Evolutionary conservation across 1,140 invertebrate species (phyloP).

Genomic region (Campoletis sonorensis): DNA sequence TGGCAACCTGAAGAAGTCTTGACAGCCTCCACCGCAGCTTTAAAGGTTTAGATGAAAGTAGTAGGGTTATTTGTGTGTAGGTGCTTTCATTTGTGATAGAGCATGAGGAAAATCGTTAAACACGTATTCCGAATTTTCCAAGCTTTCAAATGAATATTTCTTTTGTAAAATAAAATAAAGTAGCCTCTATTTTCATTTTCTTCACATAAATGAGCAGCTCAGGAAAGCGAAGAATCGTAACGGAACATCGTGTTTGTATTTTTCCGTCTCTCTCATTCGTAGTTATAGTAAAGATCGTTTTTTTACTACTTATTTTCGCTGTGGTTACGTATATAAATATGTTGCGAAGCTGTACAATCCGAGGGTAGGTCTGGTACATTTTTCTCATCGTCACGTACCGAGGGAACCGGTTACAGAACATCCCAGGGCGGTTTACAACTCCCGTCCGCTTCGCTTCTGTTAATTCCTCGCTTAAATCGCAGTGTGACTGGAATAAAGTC

Average conservation of each 20-base stretch:
- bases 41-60: too few relatives aligned
- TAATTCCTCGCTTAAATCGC: slow-evolving; percentile 49
- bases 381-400: slow-evolving; percentile 45
- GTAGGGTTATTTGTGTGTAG: too few relatives aligned
- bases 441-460: slow-evolving; percentile 20
- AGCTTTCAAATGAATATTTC: neutral
- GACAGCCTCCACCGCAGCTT: neutral
- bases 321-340: neutral
- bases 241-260: neutral
- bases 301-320: neutral
- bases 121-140: neutral
- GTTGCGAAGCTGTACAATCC: neutral
- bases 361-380: slow-evolving; percentile 21
- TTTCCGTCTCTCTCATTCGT: neutral
- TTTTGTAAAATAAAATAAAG: neutral
- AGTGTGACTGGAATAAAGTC: slow-evolving; percentile 47
- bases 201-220: neutral
- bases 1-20: neutral
- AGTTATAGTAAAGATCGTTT: neutral
- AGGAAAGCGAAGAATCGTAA: neutral
- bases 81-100: neutral
- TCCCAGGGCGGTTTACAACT: slow-evolving; percentile 41
- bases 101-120: neutral
- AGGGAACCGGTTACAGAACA: neutral
- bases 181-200: too few relatives aligned